Evolutionary conservation across 2,113 vertebrate genomes (phyloP).

Genomic region (Meriones unguiculatus): DNA sequence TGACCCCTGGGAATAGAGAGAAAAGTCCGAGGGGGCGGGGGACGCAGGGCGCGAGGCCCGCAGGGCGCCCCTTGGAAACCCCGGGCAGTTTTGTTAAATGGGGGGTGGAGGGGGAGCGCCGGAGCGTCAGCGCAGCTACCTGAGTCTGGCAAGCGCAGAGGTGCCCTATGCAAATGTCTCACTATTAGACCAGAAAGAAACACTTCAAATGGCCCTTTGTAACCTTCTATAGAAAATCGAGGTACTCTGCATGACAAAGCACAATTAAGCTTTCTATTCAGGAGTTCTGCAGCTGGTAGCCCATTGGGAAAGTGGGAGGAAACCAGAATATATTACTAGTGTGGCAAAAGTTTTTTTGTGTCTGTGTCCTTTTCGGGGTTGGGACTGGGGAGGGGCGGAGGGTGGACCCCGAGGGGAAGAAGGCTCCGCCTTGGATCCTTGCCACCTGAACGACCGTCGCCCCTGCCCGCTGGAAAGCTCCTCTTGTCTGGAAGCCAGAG

Average conservation of each 20-base stretch:
- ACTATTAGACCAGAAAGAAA: constrained; percentile 82
- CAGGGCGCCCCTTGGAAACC: constrained; percentile 10
- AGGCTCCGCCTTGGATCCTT: constrained; percentile 81
- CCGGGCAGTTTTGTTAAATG: constrained; percentile 15
- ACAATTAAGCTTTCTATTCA: constrained; percentile 98
- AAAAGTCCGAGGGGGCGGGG: not conserved
- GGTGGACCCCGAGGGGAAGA: constrained; percentile 63
- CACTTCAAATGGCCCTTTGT: constrained; percentile 89
- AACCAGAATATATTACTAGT: constrained; percentile 91
- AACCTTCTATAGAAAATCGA: constrained; percentile 92
- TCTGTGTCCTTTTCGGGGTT: constrained; percentile 74
- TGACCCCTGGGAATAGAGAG: not conserved
- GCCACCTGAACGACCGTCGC: constrained; percentile 77
- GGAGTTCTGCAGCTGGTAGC: constrained; percentile 95
- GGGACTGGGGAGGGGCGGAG: constrained; percentile 52
- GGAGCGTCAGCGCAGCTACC: constrained; percentile 77
- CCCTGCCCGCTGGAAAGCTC: constrained; percentile 66
- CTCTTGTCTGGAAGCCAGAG: constrained; percentile 58
- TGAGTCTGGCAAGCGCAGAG: constrained; percentile 82
- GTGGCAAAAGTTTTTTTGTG: constrained; percentile 84
- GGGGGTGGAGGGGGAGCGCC: not conserved
- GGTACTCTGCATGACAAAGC: constrained; percentile 98
- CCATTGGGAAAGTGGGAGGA: constrained; percentile 92
- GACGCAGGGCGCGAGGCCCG: not conserved
- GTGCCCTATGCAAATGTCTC: constrained; percentile 84